These are phyloP conservation scores for Psittacus erithacus DNA, from an alignment of 2,113 vertebrate species.

Conservation along the genomic window DNA sequence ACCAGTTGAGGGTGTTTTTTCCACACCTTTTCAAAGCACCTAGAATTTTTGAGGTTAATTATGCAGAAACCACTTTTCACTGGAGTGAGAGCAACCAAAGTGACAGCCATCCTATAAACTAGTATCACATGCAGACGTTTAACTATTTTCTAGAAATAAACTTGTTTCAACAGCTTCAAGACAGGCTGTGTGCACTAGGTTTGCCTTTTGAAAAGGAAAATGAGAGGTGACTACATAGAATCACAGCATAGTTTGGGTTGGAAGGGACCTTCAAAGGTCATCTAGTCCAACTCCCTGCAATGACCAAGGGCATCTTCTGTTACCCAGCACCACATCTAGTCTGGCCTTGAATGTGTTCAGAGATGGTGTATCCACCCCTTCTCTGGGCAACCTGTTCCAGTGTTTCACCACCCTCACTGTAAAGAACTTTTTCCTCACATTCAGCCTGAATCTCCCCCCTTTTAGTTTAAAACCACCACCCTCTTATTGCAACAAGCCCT, in stretches of 20 bases:
- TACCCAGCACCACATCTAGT: not conserved
- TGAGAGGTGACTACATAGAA: not conserved
- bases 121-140: fast-evolving
- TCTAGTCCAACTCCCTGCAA: not conserved
- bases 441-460: not conserved
- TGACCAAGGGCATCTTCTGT: not conserved
- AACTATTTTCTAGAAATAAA: not conserved
- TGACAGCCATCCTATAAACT: not conserved
- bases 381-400: not conserved
- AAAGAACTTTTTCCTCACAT: not conserved
- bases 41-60: not conserved
- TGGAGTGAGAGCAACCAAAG: not conserved
- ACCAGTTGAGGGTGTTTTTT: not conserved
- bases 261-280: not conserved
- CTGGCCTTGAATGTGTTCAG: not conserved
- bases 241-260: not conserved
- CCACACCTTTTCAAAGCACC: not conserved
- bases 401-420: not conserved
- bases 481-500: not conserved
- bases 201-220: not conserved
- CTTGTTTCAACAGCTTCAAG: not conserved
- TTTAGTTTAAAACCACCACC: not conserved
- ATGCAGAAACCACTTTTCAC: not conserved
- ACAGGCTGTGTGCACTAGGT: fast-evolving
- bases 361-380: not conserved